Evolutionary conservation across 2,113 vertebrate genomes (phyloP), one percentile per base, ranked within the genome.

Genomic region (Scartelaos histophorus): DNA sequence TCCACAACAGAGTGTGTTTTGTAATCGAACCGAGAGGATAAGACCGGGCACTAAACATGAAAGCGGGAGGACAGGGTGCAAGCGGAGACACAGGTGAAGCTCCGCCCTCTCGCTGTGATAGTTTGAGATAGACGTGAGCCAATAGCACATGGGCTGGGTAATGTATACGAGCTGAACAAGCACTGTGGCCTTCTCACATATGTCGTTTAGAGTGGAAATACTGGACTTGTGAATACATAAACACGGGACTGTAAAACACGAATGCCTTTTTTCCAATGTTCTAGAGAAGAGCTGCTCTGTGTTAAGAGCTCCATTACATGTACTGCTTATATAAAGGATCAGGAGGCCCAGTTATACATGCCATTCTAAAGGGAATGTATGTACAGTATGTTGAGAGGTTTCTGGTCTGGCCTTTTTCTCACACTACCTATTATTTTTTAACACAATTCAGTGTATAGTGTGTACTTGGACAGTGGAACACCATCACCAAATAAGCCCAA

Each of bases 21-120:
- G 87, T 89, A 83, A 85, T 84, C 70, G 73, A 89, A 90, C 87
- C 81, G 88, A 89, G 83, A 87, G 88, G 85, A 86, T 76, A 77
- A 85, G 67, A 54, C 71, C 60, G 71, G 70, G 73, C 76, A 54
- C 86, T 85, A 79, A 90, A 89, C 79, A 87, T 71, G 64, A 67
- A 61, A 7, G 81, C 60, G 74, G 83, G 82, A 73, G 76, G 64
- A 79, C 75, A 75, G 76, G 80, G 83, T 51, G 46, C 75, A 1
- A 64, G 67, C 53, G 80, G 81, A 47, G 16, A 51, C 65, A 74
- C 80, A 51, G 81, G 79, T 81, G 70, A 56, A 34, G 69, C 34
- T 72, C 43, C 68, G 13, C 71, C 71, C 69, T 25, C 25, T 10
- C 17, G 5, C 1, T 2, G 25, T 62, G 65, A 64, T 17, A 66